phyloP scores from a whole-genome alignment of 2,888 invertebrate genomes.

The Chirona hameri region DNA sequence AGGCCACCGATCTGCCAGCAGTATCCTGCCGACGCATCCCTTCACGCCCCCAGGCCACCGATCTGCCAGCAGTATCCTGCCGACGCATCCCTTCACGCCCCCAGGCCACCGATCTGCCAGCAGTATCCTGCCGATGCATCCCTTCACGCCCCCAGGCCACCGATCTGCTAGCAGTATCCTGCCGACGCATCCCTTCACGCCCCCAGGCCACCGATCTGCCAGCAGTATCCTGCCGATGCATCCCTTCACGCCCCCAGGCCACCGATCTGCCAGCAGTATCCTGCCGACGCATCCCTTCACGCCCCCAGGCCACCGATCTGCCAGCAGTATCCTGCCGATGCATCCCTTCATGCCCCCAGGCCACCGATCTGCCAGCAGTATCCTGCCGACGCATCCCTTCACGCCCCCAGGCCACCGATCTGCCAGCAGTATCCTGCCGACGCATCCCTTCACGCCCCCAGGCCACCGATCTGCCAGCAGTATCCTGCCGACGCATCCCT shows the following conservation, averaged over 20 bases:
- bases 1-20: conserved; percentile 70
- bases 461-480: conserved; percentile 72
- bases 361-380: conserved; percentile 77
- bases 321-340: conserved; percentile 88
- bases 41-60: conserved; percentile 43
- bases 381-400: no score
- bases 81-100: no score
- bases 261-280: conserved; percentile 82
- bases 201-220: conserved; percentile 62
- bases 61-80: conserved; percentile 88
- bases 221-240: conserved; percentile 88
- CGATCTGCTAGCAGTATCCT: conserved; percentile 86
- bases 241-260: no score
- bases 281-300: no score
- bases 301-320: conserved; percentile 58
- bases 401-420: conserved; percentile 55
- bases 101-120: conserved; percentile 67
- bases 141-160: conserved; percentile 39
- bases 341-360: no score
- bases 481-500: conserved; percentile 88
- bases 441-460: no score
- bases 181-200: no score
- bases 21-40: conserved; percentile 87
- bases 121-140: conserved; percentile 87
- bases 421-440: conserved; percentile 86